Conservation (phyloP, 2,888 invertebrate species). For the Criorhina ranunculi region DNA sequence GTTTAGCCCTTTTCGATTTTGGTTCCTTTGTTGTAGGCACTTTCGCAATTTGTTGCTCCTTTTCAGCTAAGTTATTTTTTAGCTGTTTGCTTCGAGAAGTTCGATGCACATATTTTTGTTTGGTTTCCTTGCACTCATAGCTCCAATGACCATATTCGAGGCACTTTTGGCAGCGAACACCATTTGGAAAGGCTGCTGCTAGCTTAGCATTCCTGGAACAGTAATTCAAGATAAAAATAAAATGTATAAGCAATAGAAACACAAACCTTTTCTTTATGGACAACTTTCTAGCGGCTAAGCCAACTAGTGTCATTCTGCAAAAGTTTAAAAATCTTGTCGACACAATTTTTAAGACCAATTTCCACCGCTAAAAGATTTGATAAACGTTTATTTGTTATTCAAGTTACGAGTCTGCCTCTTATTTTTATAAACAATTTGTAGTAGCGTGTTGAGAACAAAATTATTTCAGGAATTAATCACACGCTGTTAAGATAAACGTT, state of each 20-base stretch:
- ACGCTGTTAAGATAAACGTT: too few relatives aligned
- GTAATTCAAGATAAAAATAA: neutral
- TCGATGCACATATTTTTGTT: conserved; percentile 94
- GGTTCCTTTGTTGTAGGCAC: conserved; percentile 53
- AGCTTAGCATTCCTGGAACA: conserved; percentile 86
- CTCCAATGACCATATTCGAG: conserved; percentile 97
- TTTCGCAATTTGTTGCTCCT: conserved; percentile 55
- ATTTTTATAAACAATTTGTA: neutral
- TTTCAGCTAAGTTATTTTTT: conserved; percentile 87
- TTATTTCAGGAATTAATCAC: too few relatives aligned
- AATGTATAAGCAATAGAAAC: neutral
- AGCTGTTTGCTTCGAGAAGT: conserved; percentile 93
- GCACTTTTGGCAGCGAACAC: conserved; percentile 96
- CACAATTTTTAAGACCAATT: conserved; percentile 56
- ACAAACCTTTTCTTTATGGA: conserved; percentile 82
- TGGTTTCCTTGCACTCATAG: conserved; percentile 93
- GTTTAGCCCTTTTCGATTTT: conserved; percentile 74
- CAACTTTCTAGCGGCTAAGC: conserved; percentile 82
- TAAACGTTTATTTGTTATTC: neutral
- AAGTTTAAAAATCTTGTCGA: conserved; percentile 47
- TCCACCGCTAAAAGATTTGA: neutral
- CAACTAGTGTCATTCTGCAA: conserved; percentile 82
- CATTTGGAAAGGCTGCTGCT: conserved; percentile 89
- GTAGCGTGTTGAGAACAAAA: too few relatives aligned
- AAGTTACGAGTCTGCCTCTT: neutral